phyloP scores from a whole-genome alignment of 2,888 invertebrate species.

The Drosophila borborema region DNA sequence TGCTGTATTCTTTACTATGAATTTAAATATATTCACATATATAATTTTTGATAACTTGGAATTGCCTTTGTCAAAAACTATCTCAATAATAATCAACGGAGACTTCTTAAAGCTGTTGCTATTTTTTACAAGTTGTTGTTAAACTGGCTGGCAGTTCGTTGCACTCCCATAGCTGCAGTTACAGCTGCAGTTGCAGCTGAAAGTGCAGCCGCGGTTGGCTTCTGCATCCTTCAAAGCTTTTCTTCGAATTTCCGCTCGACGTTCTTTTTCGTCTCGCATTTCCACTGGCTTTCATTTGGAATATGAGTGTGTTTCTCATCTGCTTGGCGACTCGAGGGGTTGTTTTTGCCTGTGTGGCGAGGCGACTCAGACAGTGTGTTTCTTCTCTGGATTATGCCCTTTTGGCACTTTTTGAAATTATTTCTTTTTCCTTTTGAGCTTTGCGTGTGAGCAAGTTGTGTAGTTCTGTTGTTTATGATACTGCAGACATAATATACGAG shows the following conservation, averaged over 20 bases:
- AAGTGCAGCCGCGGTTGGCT: conserved; percentile 36
- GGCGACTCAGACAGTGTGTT: conserved; percentile 61
- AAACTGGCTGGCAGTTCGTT: conserved; percentile 55
- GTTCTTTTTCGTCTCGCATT: conserved; percentile 62
- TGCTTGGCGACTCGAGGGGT: conserved; percentile 65
- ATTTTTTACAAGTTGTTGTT: conserved; percentile 53
- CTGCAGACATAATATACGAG: conserved; percentile 56
- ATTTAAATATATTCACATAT: not conserved
- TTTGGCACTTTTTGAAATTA: conserved; percentile 78
- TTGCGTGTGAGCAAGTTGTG: conserved; percentile 14
- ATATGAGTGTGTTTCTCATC: conserved; percentile 54
- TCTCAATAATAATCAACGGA: not conserved
- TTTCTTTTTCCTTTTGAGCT: conserved; percentile 59
- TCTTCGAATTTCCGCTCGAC: conserved; percentile 68
- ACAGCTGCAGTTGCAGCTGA: conserved; percentile 3
- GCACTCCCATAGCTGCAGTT: conserved; percentile 39
- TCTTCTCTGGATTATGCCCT: conserved; percentile 68
- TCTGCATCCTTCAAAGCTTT: conserved; percentile 35
- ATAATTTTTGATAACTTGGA: not conserved
- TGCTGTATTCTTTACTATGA: not conserved
- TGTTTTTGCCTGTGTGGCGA: conserved; percentile 55
- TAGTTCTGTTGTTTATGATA: conserved; percentile 49
- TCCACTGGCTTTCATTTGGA: conserved; percentile 55
- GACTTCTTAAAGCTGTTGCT: conserved; percentile 41
- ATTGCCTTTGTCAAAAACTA: not conserved